These are phyloP conservation scores for Calosoma granatense DNA, from an alignment of 1,140 invertebrate genomes.

Conservation along the genomic window DNA sequence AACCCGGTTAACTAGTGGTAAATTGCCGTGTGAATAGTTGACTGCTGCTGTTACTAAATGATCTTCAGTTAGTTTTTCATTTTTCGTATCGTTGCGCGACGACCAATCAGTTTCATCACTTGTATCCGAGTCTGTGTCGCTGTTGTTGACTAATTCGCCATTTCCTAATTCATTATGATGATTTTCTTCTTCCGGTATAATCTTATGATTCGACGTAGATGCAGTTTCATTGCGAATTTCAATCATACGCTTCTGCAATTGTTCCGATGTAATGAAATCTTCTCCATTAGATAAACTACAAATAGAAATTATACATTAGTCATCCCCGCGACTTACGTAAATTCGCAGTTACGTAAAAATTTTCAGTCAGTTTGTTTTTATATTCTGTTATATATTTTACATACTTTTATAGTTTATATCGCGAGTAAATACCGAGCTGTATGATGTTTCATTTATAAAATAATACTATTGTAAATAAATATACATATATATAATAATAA, in stretches of 20 bases:
- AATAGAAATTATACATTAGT: constrained; percentile 7
- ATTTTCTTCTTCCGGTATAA: constrained; percentile 23
- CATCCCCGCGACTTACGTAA: too few relatives aligned
- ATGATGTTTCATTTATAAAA: too few relatives aligned
- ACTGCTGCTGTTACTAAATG: constrained; percentile 69
- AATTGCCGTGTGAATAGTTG: constrained; percentile 64
- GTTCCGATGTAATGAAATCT: constrained; percentile 74
- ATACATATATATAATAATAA: too few relatives aligned
- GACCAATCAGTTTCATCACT: constrained; percentile 30
- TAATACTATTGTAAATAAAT: too few relatives aligned
- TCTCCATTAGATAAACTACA: constrained; percentile 64
- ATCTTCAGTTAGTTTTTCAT: constrained; percentile 67
- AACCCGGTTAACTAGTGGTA: constrained; percentile 63
- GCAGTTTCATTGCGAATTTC: constrained; percentile 50
- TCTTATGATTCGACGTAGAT: constrained; percentile 31
- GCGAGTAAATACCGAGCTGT: too few relatives aligned
- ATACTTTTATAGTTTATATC: too few relatives aligned
- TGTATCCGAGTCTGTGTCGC: constrained; percentile 17
- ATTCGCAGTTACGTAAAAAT: background rate
- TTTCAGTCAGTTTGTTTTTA: too few relatives aligned
- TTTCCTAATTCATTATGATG: constrained; percentile 28
- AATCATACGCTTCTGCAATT: constrained; percentile 56
- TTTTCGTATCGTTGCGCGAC: constrained; percentile 39
- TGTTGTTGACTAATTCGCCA: constrained; percentile 19
- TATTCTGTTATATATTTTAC: too few relatives aligned